Evolutionary conservation across 1,140 invertebrate genomes (phyloP).

Genomic region (Philaenus spumarius): DNA sequence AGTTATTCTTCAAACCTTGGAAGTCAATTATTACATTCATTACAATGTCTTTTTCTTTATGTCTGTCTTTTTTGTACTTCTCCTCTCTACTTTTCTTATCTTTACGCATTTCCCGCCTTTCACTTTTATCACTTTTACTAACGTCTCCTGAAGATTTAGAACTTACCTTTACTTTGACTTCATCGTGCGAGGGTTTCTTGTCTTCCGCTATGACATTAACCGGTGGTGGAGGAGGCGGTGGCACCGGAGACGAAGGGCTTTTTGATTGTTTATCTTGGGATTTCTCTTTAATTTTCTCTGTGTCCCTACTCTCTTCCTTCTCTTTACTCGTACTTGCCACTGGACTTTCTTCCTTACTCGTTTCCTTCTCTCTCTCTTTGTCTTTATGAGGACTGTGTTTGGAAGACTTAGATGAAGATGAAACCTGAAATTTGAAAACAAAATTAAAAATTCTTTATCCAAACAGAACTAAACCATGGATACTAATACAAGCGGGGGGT

Average conservation of each 20-base stretch:
- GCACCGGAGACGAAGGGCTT: slow-evolving; percentile 13
- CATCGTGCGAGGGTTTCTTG: slow-evolving; percentile 19
- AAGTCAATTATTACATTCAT: too few species aligned
- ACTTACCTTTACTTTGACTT: slow-evolving; percentile 19
- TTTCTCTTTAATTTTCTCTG: slow-evolving; percentile 39
- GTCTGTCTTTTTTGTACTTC: slow-evolving; percentile 34
- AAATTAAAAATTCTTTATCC: too few species aligned
- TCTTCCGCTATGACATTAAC: slow-evolving; percentile 9
- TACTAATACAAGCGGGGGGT: too few species aligned
- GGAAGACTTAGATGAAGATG: slow-evolving; percentile 22
- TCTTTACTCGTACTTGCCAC: slow-evolving; percentile 20
- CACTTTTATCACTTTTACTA: slow-evolving; percentile 9
- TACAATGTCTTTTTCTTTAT: slow-evolving; percentile 43
- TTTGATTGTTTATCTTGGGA: slow-evolving; percentile 16
- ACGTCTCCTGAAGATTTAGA: background rate
- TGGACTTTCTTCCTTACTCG: slow-evolving; percentile 41
- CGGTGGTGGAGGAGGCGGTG: slow-evolving; percentile 7
- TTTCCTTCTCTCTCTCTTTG: slow-evolving; percentile 49
- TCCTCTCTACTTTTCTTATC: slow-evolving; percentile 26
- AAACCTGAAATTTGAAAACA: slow-evolving; percentile 21
- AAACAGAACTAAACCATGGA: too few species aligned
- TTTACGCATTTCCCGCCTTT: slow-evolving; percentile 20
- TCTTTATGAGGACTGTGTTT: too few species aligned
- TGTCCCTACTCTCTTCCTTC: slow-evolving; percentile 20
- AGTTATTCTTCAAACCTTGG: too few species aligned